Evolutionary conservation across 2,113 vertebrate species (phyloP).

Genomic region (Urocynchramus pylzowi): DNA sequence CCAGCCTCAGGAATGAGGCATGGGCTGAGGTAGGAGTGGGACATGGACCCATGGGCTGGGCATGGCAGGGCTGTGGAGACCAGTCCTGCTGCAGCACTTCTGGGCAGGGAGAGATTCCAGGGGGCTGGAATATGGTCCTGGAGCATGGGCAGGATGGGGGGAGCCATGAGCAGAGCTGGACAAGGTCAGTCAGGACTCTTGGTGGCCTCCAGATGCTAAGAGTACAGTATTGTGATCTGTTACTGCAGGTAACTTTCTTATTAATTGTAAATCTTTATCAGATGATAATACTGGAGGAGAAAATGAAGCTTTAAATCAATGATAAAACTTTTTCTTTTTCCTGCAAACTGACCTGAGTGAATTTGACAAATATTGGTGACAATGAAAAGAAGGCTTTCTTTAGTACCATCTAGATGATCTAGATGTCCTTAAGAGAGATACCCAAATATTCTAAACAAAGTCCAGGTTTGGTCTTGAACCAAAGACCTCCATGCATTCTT

Average conservation of each 20-base stretch:
- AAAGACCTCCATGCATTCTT: neutral
- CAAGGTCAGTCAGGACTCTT: neutral
- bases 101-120: neutral
- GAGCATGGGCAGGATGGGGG: accelerated
- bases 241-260: neutral
- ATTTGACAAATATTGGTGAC: neutral
- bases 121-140: neutral
- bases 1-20: neutral
- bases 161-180: accelerated
- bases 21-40: neutral
- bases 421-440: neutral
- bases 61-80: neutral
- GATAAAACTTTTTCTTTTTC: neutral
- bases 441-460: neutral
- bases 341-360: neutral
- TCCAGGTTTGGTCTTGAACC: neutral
- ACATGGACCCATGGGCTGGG: accelerated
- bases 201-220: neutral
- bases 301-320: neutral
- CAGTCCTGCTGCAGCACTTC: neutral
- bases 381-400: neutral
- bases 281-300: neutral
- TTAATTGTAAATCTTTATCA: neutral
- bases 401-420: neutral
- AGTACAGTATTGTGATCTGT: neutral